Base-by-base conservation (phyloP, 2,797 vertebrate species). In the Triplophysa yarkandensis region DNA sequence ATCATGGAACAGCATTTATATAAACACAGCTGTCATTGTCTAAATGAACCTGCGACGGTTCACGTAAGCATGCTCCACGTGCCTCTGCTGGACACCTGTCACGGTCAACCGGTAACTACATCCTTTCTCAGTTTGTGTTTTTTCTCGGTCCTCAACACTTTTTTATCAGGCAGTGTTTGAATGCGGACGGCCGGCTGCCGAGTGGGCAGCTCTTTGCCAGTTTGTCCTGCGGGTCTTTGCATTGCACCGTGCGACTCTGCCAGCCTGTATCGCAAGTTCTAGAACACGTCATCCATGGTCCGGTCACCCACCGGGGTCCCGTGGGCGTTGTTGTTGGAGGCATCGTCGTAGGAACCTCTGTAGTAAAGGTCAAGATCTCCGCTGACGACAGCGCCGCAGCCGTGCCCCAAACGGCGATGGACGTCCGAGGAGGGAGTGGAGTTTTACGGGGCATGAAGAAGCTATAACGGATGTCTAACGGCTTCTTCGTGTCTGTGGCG, bases 221-320 rank as follows among this genome's bases (percentile, higher is more conserved):
- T 74, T 95, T 96, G n/a, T 93, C 93, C 13, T 92, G 90, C 2
- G 77, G 87, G 1, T 98, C 95, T 84, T 96, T 95, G 83, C 97
- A 99, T 83, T 98, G 97, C 62, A 99, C 97, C 16, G 95, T 98
- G 87, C 97, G 94, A 77, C 96, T 98, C 86, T 99, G 97, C 97
- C 97, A 99, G 66, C 96, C 97, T 0, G 92, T 95, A 87, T 98
- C 95, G 73, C 97, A 99, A 80, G 96, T 97, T 90, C 96, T 93
- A 73, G 97, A 95, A 80, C 97, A 99, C 68, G 89, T 92, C 68
- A 98, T 94, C 97, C 97, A 99, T 0, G 93, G 80, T 6, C 97
- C 97, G 0, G 93, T 95, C 75, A 94, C 91, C 97, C 97, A 99
- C 78, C 92, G 92, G 1, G 93, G 92, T 86, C 92, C 8, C 13